phyloP scores from a whole-genome alignment of 2,888 invertebrate genomes.

The Agonopterix alstromeriana region DNA sequence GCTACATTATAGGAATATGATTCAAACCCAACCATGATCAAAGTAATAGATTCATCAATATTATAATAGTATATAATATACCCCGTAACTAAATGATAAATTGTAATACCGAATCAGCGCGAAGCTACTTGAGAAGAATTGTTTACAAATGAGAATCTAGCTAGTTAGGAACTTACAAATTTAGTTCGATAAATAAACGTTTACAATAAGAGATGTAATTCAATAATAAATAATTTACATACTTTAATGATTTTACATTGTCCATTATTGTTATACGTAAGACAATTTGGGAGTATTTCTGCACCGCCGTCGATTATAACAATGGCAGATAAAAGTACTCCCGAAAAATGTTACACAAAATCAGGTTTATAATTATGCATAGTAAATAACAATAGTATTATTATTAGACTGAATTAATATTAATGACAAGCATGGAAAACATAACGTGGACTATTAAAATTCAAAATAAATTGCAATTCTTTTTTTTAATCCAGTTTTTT shows the following conservation, averaged over 20 bases:
- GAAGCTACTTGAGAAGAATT: conserved; percentile 41
- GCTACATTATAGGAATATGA: conserved; percentile 8
- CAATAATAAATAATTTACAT: conserved; percentile 71
- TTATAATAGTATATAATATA: conserved; percentile 43
- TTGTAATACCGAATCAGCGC: conserved; percentile 43
- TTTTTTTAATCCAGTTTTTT: conserved; percentile 45
- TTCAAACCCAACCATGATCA: conserved; percentile 27
- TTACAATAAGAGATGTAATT: conserved; percentile 50
- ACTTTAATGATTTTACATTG: conserved; percentile 49
- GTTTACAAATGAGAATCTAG: conserved; percentile 63
- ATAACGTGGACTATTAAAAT: conserved; percentile 30
- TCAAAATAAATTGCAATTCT: conserved; percentile 37
- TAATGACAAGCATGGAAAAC: conserved; percentile 52
- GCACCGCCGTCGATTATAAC: conserved; percentile 18
- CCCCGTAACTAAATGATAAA: conserved; percentile 35
- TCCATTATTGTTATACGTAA: conserved; percentile 35
- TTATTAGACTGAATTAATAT: conserved; percentile 42
- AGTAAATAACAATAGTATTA: conserved; percentile 58
- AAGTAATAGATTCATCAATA: conserved; percentile 43
- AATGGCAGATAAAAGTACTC: conserved; percentile 52
- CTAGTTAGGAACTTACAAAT: conserved; percentile 75
- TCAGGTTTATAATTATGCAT: conserved; percentile 63
- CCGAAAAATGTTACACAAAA: conserved; percentile 52
- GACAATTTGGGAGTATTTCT: conserved; percentile 66
- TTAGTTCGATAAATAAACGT: conserved; percentile 66